A percentile compares a stretch with the other conserved stretches of the same genome.
These are phyloP conservation scores for Cololabis saira DNA, from an alignment of 2,113 vertebrate genomes.

Conservation along the genomic window DNA sequence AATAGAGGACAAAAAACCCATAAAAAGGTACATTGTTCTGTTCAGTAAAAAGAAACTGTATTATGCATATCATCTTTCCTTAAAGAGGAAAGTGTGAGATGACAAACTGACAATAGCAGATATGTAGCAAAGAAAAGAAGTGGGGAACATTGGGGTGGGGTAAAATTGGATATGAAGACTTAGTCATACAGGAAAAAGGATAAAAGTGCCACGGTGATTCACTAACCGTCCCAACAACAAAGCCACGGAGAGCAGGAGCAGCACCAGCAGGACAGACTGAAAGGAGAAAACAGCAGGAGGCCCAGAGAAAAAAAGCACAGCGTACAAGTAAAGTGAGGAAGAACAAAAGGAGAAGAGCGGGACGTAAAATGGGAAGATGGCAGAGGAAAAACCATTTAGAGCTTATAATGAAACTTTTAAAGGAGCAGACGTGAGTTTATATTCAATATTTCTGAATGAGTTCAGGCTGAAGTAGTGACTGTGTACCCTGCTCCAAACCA, in stretches of 20 bases:
- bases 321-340: background rate
- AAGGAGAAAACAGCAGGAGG: background rate
- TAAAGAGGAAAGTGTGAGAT: background rate
- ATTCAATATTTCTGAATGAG: background rate
- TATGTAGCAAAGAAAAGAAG: background rate
- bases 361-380: background rate
- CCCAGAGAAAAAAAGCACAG: background rate
- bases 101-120: background rate
- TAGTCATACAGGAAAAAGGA: background rate
- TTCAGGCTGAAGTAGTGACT: background rate
- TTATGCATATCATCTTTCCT: background rate
- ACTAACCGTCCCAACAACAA: background rate
- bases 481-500: too few relatives aligned
- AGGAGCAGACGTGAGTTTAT: background rate
- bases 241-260: background rate
- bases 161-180: background rate
- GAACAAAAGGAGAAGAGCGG: background rate
- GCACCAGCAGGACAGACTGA: conserved; percentile 1
- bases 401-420: background rate
- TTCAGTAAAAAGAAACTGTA: too few relatives aligned
- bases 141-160: background rate
- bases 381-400: background rate
- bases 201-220: conserved; percentile 9
- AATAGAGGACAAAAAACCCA: too few relatives aligned
- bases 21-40: too few relatives aligned